A percentile compares a stretch with the other conserved stretches of the same genome.
phyloP scores from a whole-genome alignment of 2,888 invertebrate genomes.

The Drosophila monieri region DNA sequence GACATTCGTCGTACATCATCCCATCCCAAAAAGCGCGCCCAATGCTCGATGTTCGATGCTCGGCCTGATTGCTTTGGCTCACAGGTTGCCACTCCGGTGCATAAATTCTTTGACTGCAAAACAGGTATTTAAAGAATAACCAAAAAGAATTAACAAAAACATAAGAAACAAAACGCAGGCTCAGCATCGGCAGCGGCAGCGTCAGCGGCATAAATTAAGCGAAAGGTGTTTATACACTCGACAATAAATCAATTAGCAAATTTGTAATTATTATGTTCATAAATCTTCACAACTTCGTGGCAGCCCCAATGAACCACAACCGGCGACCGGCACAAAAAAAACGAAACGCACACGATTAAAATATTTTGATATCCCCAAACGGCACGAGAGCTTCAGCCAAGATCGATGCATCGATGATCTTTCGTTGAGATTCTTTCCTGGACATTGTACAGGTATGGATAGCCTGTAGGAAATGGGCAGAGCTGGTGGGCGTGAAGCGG shows the following conservation, averaged over 20 bases:
- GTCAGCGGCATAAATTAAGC: constrained; percentile 70
- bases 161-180: constrained; percentile 6
- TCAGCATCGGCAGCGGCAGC: constrained; percentile 6
- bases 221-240: constrained; percentile 73
- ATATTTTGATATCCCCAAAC: constrained; percentile 53
- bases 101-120: constrained; percentile 62
- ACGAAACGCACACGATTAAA: constrained; percentile 48
- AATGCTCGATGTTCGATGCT: constrained; percentile 37
- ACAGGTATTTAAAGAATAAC: constrained; percentile 66
- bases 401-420: constrained; percentile 15
- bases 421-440: constrained; percentile 1
- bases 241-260: constrained; percentile 82
- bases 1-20: constrained; percentile 79
- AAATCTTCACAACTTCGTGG: constrained; percentile 66
- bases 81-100: constrained; percentile 62
- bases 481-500: constrained; percentile 18
- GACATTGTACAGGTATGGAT: neutral
- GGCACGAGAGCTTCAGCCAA: constrained; percentile 16
- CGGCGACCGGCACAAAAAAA: neutral
- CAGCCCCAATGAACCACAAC: constrained; percentile 29
- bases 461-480: neutral
- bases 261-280: constrained; percentile 82
- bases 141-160: constrained; percentile 29
- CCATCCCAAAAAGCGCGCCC: constrained; percentile 57
- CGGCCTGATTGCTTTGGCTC: constrained; percentile 67